Percentiles rank a stretch among this genome's conserved stretches.
phyloP scores from a whole-genome alignment of 2,797 vertebrate species.

The Propithecus perrieri region DNA sequence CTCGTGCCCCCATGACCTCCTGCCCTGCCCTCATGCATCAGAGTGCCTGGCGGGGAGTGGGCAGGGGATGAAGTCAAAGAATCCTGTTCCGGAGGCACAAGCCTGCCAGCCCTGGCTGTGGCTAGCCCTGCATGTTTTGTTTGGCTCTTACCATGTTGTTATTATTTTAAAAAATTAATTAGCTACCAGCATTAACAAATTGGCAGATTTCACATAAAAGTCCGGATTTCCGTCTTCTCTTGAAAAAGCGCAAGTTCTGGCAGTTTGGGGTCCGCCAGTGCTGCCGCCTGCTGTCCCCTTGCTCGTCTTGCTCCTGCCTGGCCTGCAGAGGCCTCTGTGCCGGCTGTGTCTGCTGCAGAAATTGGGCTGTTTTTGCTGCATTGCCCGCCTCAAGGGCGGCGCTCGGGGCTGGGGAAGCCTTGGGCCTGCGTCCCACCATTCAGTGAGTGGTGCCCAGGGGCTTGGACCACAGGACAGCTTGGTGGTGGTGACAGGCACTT shows the following conservation, averaged over 20 bases:
- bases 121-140: constrained; percentile 35
- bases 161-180: constrained; percentile 68
- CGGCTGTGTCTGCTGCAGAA: not conserved
- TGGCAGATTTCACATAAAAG: constrained; percentile 40
- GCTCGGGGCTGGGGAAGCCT: not conserved
- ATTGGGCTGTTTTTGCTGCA: not conserved
- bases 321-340: not conserved
- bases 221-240: constrained; percentile 48
- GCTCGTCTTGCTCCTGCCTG: not conserved
- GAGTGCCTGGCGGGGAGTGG: not conserved
- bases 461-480: not conserved
- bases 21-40: fast-evolving
- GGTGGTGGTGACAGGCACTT: not conserved
- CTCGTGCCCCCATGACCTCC: not conserved
- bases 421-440: not conserved
- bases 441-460: not conserved
- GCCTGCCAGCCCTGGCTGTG: not conserved
- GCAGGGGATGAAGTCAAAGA: not conserved
- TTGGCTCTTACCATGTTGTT: constrained; percentile 51
- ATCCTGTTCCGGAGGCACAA: not conserved
- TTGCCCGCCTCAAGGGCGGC: not conserved
- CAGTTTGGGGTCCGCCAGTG: not conserved
- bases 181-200: constrained; percentile 65
- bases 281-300: not conserved
- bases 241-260: not conserved